A percentile compares a stretch with the other conserved stretches of the same genome.
Conservation (phyloP, 1,140 invertebrate genomes). For the Mamestra configurata region DNA sequence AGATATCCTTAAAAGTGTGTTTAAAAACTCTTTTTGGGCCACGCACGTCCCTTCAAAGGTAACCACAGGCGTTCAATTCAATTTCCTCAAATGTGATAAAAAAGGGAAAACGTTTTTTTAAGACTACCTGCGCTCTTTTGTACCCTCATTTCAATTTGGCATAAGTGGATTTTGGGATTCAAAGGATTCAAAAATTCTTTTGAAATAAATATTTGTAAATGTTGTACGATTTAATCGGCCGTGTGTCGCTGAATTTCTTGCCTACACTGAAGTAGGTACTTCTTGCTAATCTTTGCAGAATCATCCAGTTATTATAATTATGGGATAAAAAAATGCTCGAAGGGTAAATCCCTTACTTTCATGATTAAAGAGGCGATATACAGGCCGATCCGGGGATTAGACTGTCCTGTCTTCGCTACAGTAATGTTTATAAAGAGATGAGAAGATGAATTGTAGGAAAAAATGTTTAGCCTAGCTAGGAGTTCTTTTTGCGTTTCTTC, state of each 20-base stretch:
- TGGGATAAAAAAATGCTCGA: conserved; percentile 6
- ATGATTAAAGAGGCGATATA: conserved; percentile 22
- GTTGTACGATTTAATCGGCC: neutral
- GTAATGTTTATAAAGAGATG: neutral
- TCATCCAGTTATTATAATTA: conserved; percentile 44
- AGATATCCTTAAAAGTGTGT: neutral
- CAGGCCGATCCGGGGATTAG: neutral
- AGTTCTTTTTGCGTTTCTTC: no score
- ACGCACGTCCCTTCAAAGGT: neutral
- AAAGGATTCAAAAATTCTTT: neutral
- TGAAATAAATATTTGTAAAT: neutral
- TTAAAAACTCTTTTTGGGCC: no score
- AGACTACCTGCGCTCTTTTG: conserved; percentile 21
- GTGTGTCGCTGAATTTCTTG: conserved; percentile 13
- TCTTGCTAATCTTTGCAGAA: conserved; percentile 9
- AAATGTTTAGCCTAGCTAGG: neutral
- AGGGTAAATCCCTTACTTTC: conserved; percentile 33
- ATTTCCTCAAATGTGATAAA: conserved; percentile 7
- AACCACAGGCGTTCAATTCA: conserved; percentile 22
- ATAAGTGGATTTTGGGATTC: conserved; percentile 31
- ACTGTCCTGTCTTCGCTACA: neutral
- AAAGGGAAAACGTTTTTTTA: conserved; percentile 1
- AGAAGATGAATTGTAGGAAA: neutral
- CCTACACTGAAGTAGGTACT: neutral
- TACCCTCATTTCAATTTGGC: conserved; percentile 18